Base-by-base conservation (phyloP, 2,888 invertebrate species). In the Leucozona laternaria region DNA sequence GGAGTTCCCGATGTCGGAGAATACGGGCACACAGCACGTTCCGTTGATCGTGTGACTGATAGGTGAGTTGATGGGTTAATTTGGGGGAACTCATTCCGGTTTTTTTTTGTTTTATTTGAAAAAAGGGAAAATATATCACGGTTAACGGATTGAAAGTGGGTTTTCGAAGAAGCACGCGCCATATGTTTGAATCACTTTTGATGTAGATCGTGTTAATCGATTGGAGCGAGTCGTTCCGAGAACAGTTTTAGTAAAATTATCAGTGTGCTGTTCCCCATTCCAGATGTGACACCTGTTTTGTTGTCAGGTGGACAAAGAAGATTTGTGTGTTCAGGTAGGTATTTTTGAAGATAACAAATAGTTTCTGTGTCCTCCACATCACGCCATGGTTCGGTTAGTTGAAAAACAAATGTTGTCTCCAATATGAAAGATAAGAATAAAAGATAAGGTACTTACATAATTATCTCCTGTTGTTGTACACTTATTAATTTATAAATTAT, bases 1-100 rank as follows among this genome's bases (percentile, higher is more conserved):
- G 48, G 64, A 50, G 60, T 78, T 64, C 79, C 62, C 55, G 73
- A 5, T 31, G 34, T n/a, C 53, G n/a, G 15, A 45, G 55, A 31
- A 43, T 34, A 53, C 40, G 13, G 34, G 22, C 31, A 60, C 31
- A 60, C 55, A 53, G 77, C 85, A 86, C 77, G 85, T 79, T 86
- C 71, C 60, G 64, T 55, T 73, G 86, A 87, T 87, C 82, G 86
- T 87, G 86, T 87, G 86, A 78, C 86, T 82, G 82, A 87, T 87
- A 83, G 78, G 75, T 86, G 76, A 87, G 86, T 76, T 87, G 86
- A 87, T 87, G 86, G 82, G 82, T 86, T 83, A 87, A 87, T 87
- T 87, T 87, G 82, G 78, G 86, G 86, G 72, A 81, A 85, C 81
- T 73, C 77, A 50, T 68, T 55, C 43, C 22, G 13, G 55, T 43